Percentiles rank a stretch among this genome's conserved stretches.
These are phyloP conservation scores for Sebastes melanostomus DNA, from an alignment of 2,797 vertebrate genomes.

Conservation along the genomic window DNA sequence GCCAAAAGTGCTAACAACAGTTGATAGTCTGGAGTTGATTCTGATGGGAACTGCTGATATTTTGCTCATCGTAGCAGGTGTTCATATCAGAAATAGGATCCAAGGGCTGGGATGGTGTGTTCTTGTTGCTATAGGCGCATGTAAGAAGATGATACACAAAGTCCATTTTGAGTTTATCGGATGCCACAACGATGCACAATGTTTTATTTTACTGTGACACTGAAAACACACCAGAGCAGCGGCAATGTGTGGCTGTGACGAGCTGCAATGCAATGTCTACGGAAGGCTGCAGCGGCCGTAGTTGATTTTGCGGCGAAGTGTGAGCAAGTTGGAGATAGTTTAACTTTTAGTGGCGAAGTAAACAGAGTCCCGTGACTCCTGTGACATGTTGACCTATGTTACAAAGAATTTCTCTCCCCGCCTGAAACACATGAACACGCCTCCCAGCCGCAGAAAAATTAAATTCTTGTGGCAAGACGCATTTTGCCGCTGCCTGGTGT, in stretches of 20 bases:
- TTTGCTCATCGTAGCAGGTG: not conserved
- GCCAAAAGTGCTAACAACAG: not conserved
- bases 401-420: too few species aligned
- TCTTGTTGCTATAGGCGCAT: not conserved
- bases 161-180: not conserved
- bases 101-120: not conserved
- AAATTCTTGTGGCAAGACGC: too few species aligned
- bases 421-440: too few species aligned
- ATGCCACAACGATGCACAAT: not conserved
- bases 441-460: rapidly evolving
- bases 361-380: too few species aligned
- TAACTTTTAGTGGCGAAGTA: too few species aligned
- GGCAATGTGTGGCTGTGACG: rapidly evolving
- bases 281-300: too few species aligned
- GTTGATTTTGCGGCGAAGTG: too few species aligned
- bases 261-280: too few species aligned
- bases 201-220: not conserved
- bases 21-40: not conserved
- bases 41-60: not conserved
- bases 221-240: not conserved
- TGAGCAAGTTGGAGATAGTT: too few species aligned
- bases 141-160: not conserved
- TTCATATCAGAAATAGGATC: not conserved
- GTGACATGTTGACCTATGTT: too few species aligned
- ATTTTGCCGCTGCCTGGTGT: too few species aligned